A percentile compares a stretch with the other conserved stretches of the same genome.
These are phyloP conservation scores for Hydrozoanthus tunicans DNA, from an alignment of 64 coral and sea anemone genomes.

Conservation along the genomic window DNA sequence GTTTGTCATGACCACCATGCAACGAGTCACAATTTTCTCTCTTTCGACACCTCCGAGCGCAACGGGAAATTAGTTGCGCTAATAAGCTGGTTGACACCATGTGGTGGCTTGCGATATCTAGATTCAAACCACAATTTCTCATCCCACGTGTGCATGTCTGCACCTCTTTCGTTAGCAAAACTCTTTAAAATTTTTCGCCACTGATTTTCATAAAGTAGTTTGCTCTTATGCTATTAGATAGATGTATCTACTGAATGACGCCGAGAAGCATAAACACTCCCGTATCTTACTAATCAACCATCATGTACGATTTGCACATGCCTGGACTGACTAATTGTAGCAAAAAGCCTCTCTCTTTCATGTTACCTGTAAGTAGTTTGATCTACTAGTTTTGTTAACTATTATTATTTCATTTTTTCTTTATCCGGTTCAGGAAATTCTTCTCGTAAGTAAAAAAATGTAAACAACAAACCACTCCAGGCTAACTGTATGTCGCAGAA, in stretches of 20 bases:
- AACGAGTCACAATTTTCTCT: neutral
- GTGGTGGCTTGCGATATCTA: slow-evolving; percentile 37
- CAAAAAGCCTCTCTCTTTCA: too few relatives aligned
- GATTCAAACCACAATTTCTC: neutral
- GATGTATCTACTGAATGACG: too few relatives aligned
- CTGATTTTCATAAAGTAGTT: too few relatives aligned
- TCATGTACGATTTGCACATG: too few relatives aligned
- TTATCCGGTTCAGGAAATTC: neutral
- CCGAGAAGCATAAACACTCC: too few relatives aligned
- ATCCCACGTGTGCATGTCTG: neutral
- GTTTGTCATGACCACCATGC: neutral
- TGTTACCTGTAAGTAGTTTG: neutral
- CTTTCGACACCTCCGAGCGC: slow-evolving; percentile 44
- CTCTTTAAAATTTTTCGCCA: neutral
- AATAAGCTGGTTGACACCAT: slow-evolving; percentile 59
- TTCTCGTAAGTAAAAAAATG: neutral
- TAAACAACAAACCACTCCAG: neutral
- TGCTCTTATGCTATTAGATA: too few relatives aligned
- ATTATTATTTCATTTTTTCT: neutral
- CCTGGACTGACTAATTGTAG: too few relatives aligned
- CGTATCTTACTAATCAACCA: too few relatives aligned
- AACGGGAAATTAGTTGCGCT: slow-evolving; percentile 41
- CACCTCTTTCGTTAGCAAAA: neutral
- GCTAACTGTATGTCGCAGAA: too few relatives aligned
- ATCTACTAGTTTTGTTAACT: neutral